phyloP scores from a whole-genome alignment of 2,888 invertebrate genomes.

The Lucinisca nassula region DNA sequence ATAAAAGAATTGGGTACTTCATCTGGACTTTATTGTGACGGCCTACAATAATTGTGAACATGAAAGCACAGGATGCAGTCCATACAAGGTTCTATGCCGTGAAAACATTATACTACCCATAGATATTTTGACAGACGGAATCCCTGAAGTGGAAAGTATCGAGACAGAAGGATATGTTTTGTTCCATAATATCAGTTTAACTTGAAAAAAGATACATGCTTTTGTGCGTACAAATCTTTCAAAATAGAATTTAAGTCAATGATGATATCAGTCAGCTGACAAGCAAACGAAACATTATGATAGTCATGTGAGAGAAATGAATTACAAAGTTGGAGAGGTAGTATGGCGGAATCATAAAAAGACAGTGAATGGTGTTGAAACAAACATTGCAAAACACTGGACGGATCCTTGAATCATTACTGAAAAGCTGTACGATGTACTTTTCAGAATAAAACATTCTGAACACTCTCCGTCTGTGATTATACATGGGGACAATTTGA shows the following conservation, averaged over 20 bases:
- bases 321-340: conserved; percentile 15
- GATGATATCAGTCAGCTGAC: too few species aligned
- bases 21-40: conserved; percentile 44
- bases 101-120: conserved; percentile 40
- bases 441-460: conserved; percentile 39
- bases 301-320: neutral
- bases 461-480: conserved; percentile 24
- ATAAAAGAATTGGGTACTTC: conserved; percentile 63
- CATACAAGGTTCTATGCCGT: conserved; percentile 41
- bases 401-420: conserved; percentile 43
- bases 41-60: conserved; percentile 53
- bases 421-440: conserved; percentile 13
- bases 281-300: conserved; percentile 38
- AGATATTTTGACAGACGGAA: conserved; percentile 39
- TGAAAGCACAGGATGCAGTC: conserved; percentile 58
- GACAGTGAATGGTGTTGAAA: conserved; percentile 8
- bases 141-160: neutral
- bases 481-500: conserved; percentile 33
- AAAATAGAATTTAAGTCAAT: too few species aligned
- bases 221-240: neutral
- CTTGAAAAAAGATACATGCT: neutral
- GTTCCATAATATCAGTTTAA: neutral
- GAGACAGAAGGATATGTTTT: neutral
- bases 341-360: conserved; percentile 25
- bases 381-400: conserved; percentile 36